Percentiles rank a stretch among this genome's conserved stretches.
These are phyloP conservation scores for Pseudorectes ferrugineus DNA, from an alignment of 2,113 vertebrate species.

Conservation along the genomic window DNA sequence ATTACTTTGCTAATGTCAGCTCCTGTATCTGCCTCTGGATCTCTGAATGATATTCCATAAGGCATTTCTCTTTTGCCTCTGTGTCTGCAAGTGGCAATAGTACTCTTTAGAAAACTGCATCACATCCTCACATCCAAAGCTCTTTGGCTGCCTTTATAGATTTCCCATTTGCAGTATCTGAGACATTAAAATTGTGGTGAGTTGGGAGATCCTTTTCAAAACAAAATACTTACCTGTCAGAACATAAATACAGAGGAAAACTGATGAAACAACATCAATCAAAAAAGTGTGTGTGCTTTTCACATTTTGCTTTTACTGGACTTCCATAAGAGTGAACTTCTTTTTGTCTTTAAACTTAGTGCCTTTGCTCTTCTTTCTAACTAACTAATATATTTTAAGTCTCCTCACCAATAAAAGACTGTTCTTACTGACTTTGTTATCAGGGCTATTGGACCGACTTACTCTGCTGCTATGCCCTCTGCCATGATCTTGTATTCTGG, in stretches of 20 bases:
- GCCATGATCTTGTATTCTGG: not conserved
- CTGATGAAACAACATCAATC: not conserved
- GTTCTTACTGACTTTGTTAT: not conserved
- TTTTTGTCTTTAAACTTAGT: not conserved
- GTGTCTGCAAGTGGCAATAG: not conserved
- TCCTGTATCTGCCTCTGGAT: not conserved
- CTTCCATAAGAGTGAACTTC: not conserved
- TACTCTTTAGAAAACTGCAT: not conserved
- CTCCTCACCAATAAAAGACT: not conserved
- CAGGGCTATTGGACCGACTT: not conserved
- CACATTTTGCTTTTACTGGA: not conserved
- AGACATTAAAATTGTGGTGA: not conserved
- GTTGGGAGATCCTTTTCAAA: not conserved
- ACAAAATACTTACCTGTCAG: not conserved
- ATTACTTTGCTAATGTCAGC: not conserved
- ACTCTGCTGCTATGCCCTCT: not conserved
- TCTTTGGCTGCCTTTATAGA: not conserved
- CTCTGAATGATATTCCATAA: not conserved
- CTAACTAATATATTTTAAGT: not conserved
- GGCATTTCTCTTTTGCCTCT: not conserved
- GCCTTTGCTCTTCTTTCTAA: not conserved
- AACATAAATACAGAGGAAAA: not conserved
- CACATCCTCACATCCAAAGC: not conserved
- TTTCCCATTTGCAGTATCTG: not conserved
- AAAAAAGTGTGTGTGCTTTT: not conserved